Base-by-base conservation (phyloP, 2,797 vertebrate species). In the Crypturellus tataupa region DNA sequence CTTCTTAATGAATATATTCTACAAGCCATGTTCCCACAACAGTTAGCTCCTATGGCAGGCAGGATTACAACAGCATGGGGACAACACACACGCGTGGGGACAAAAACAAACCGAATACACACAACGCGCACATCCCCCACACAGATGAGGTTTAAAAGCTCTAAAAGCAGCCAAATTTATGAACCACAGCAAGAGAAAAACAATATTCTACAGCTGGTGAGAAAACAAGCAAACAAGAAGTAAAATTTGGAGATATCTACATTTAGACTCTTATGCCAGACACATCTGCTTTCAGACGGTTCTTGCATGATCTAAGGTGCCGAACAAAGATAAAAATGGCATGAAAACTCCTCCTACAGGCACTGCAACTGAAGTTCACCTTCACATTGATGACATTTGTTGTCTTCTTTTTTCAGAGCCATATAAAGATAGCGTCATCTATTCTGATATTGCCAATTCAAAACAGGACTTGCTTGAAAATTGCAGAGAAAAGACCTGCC, bases 301-400 rank as follows among this genome's bases (percentile, higher is more conserved):
- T 89, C 75, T 73, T 27, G 37, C 92, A 83, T 5, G 25, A 96
- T 95, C 92, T 88, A 75, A 96, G 93, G 73, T 89, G 89, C 94
- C 84, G 78, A 97, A 93, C 83, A 89, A 96, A 96, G 96, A 97
- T 94, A 96, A 97, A 97, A 95, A 85, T 80, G 65, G 90, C 89
- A 85, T 65, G 71, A 88, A 96, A 96, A 96, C 92, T 91, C 94
- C 89, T 96, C 85, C 96, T 94, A 91, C 84, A 95, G 90, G 81
- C 87, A 93, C 53, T 11, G 0, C 68, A 85, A 87, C 90, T 67
- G 56, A 94, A 97, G 96, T 96, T 97, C 96, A 97, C 96, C 95
- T 97, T 97, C 94, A 96, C 20, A 3, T 27, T 37, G 78, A 85
- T 92, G 89, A 92, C 95, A 95, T 39, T 86, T 95, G 87, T 92